Evolutionary conservation across 1,140 invertebrate species (phyloP).

Genomic region (Orchesella cincta): DNA sequence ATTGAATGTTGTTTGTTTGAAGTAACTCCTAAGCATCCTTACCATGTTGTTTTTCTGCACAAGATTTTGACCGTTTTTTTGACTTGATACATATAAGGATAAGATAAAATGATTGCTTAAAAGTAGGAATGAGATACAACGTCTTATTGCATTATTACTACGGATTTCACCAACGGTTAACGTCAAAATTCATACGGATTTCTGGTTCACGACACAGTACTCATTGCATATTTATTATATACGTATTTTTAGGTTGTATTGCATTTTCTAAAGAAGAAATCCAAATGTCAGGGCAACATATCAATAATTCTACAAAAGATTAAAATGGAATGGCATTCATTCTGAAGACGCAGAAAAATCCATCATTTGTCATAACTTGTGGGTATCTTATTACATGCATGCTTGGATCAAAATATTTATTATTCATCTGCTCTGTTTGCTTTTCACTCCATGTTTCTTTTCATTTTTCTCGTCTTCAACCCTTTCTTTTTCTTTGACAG

Average conservation of each 20-base stretch:
- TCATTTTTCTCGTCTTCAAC: background rate
- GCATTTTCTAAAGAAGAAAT: too few relatives aligned
- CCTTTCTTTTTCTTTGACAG: background rate
- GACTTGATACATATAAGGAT: background rate
- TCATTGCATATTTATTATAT: background rate
- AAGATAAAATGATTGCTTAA: background rate
- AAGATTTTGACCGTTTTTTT: too few relatives aligned
- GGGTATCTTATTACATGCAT: too few relatives aligned
- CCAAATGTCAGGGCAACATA: slow-evolving; percentile 6
- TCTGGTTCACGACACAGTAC: background rate
- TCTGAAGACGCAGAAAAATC: background rate
- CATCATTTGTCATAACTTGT: background rate
- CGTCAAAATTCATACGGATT: background rate
- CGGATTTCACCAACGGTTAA: background rate
- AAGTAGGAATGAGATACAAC: background rate
- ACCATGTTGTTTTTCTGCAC: too few relatives aligned
- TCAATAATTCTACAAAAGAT: slow-evolving; percentile 27
- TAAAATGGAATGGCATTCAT: background rate
- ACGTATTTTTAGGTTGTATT: too few relatives aligned
- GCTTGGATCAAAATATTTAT: slow-evolving; percentile 24
- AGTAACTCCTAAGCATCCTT: too few relatives aligned
- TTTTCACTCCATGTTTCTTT: background rate
- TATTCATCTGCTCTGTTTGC: slow-evolving; percentile 10
- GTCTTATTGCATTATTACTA: background rate
- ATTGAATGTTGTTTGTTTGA: too few relatives aligned